Evolutionary conservation across 2,888 invertebrate genomes (phyloP), one percentile per base, ranked within the genome.

Genomic region (Orthonychiurus folsomi): DNA sequence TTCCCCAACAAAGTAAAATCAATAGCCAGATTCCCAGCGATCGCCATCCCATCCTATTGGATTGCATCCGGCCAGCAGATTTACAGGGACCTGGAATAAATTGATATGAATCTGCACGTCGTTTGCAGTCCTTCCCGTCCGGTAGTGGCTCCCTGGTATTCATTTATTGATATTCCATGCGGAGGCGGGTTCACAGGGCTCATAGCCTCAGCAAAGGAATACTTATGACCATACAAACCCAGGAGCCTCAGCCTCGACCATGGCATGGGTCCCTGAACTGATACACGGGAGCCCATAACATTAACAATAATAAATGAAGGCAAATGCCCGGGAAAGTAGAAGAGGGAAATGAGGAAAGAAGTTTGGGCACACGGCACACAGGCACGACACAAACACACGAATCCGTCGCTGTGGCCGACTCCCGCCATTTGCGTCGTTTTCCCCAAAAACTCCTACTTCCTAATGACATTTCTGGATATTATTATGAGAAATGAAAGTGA

Each of bases 381-480:
- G n/a, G n/a, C n/a, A n/a, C n/a, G n/a, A n/a, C n/a, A n/a, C n/a
- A n/a, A n/a, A n/a, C 37, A 37, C 15, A 15, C 37, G 9, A 37
- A 37, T 37, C 37, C 37, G 15, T 9, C 15, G 37, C 37, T 9
- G 15, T 37, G 37, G n/a, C n/a, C 37, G 15, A 37, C 15, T 5
- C 37, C 37, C 37, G 37, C 37, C 37, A 37, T n/a, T n/a, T 5
- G 37, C 37, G 15, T 9, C 15, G 9, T 55, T 21, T 21, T 55
- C 23, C 52, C 21, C 21, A 55, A 18, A 23, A 12, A 55, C 27
- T 27, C 12, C 20, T 28, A 5, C 28, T 56, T 56, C 58, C 50
- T 65, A 65, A 65, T 67, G 67, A 67, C 67, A 67, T 64, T 65
- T 63, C 62, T 28, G 53, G 47, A 56, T 53, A 27, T 59, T 59